Base-by-base conservation (phyloP, 2,888 invertebrate species). In the Ectobius pallidus region DNA sequence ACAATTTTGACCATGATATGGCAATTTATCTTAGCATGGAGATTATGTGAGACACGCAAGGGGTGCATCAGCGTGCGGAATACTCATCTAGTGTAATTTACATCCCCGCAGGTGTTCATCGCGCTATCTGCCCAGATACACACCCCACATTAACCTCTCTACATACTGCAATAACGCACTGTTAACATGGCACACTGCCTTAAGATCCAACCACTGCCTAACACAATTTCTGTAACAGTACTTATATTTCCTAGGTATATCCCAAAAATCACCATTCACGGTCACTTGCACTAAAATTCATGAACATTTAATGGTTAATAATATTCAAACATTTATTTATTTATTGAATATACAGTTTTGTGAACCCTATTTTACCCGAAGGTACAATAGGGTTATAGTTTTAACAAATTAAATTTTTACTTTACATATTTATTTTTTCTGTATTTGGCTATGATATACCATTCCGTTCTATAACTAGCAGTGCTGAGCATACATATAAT, bases 61-160 rank as follows among this genome's bases (percentile, higher is more conserved):
- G 46, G 46, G 46, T 46, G n/a, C 3, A 46, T 46, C 46, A 46
- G 46, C 46, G 46, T 46, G 46, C 39, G 7, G 14, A 39, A 6
- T 39, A 39, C 39, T 14, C 39, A 39, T 39, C 39, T n/a, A 46
- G 46, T n/a, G 46, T 46, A 46, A 46, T 46, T 46, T 46, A 46
- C 46, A 46, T 46, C 9, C 46, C 46, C n/a, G 46, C 46, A 46
- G 46, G 46, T 46, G 46, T 46, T 46, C 46, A 46, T 46, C 46
- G 46, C 46, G 18, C 46, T 46, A 46, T 46, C 46, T 46, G 16
- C 46, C 7, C 46, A 4, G 16, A 7, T 11, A 11, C 46, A 46
- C 46, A n/a, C 46, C 46, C 46, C 46, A n/a, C 46, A n/a, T n/a
- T n/a, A 11, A 46, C 46, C 7, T n/a, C 14, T 9, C 6, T 14